phyloP scores from a whole-genome alignment of 1,140 invertebrate species.

The Myzus persicae region DNA sequence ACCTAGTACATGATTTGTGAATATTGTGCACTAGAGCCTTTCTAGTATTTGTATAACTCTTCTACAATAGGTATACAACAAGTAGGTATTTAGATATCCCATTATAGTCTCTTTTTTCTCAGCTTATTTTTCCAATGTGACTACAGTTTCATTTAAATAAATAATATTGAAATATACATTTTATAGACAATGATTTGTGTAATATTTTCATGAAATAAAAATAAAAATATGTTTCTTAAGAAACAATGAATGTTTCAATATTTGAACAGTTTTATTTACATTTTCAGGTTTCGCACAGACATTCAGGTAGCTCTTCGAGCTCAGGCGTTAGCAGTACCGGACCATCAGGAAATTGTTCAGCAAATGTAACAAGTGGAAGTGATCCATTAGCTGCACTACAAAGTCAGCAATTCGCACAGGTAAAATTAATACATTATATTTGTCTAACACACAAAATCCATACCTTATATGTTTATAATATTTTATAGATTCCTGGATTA shows the following conservation, averaged over 20 bases:
- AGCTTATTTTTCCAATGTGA: neutral
- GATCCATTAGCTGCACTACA: conserved; percentile 50
- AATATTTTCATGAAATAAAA: neutral
- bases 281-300: conserved; percentile 48
- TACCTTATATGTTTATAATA: neutral
- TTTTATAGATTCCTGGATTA: conserved; percentile 37
- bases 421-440: neutral
- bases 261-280: conserved; percentile 32
- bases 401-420: conserved; percentile 52
- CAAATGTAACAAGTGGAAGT: conserved; percentile 33
- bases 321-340: conserved; percentile 53
- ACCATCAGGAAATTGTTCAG: conserved; percentile 42
- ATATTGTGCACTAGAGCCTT: neutral
- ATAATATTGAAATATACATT: neutral
- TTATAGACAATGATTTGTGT: neutral
- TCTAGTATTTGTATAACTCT: neutral
- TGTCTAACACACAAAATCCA: neutral
- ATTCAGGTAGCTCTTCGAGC: conserved; percentile 51
- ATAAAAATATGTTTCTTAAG: neutral
- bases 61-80: too few species aligned
- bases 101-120: neutral
- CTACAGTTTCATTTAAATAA: neutral
- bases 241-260: conserved; percentile 26
- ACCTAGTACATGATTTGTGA: too few species aligned
- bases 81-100: neutral